phyloP scores from a whole-genome alignment of 1,140 invertebrate genomes.

The Leptinotarsa defecta region DNA sequence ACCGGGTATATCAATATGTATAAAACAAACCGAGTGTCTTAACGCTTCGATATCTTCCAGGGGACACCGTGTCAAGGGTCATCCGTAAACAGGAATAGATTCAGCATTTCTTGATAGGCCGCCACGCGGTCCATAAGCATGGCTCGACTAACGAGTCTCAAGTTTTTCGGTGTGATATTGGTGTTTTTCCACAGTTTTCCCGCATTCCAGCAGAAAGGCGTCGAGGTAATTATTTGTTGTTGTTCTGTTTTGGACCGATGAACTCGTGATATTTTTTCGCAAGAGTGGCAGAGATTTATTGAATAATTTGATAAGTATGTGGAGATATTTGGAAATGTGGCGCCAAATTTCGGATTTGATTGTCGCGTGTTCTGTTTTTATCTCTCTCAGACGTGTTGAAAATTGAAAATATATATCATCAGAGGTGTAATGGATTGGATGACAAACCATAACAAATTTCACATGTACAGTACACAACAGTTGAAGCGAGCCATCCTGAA shows the following conservation, averaged over 20 bases:
- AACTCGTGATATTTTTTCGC: constrained; percentile 15
- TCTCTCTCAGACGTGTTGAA: no score
- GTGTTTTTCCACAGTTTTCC: constrained; percentile 33
- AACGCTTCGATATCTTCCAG: constrained; percentile 39
- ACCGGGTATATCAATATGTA: not conserved
- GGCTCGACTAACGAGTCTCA: constrained; percentile 33
- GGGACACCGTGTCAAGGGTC: constrained; percentile 48
- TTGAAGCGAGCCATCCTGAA: no score
- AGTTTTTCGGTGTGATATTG: constrained; percentile 34
- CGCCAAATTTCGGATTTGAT: not conserved
- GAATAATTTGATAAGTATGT: constrained; percentile 4
- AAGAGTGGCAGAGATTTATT: not conserved
- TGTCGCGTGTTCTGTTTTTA: no score
- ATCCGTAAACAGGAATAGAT: constrained; percentile 49
- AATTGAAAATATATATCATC: no score
- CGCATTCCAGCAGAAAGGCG: not conserved
- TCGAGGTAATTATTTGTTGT: constrained; percentile 24
- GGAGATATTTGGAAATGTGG: constrained; percentile 16
- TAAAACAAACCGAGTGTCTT: constrained; percentile 16
- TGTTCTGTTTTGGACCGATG: constrained; percentile 11
- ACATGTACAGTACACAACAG: no score
- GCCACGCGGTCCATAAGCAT: constrained; percentile 33
- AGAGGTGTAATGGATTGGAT: no score
- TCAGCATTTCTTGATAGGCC: constrained; percentile 45
- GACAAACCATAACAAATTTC: no score